Evolutionary conservation across 2,888 invertebrate genomes (phyloP).

Genomic region (Orthosia gracilis): DNA sequence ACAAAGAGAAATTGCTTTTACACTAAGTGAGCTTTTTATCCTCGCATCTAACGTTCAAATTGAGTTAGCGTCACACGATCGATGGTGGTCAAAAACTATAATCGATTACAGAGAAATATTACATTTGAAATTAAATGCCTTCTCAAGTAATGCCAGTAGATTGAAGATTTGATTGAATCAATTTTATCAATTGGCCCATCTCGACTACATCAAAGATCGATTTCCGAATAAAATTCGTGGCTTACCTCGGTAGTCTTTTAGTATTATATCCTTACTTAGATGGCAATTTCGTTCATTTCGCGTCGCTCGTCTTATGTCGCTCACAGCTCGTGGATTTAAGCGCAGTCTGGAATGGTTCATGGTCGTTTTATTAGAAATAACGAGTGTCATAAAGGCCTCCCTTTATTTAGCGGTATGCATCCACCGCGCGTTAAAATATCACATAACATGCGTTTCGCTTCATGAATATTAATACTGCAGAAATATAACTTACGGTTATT

Average conservation of each 20-base stretch:
- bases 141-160: conserved; percentile 4
- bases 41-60: conserved; percentile 46
- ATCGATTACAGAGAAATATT: conserved; percentile 21
- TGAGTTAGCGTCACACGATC: conserved; percentile 41
- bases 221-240: conserved; percentile 40
- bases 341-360: conserved; percentile 37
- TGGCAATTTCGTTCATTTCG: conserved; percentile 32
- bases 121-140: conserved; percentile 29
- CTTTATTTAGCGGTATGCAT: conserved; percentile 62
- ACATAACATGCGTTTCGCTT: conserved; percentile 62
- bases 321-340: conserved; percentile 34
- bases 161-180: conserved; percentile 43
- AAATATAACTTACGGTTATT: conserved; percentile 53
- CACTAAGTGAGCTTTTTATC: conserved; percentile 59
- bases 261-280: conserved; percentile 19
- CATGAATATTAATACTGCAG: conserved; percentile 66
- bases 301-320: conserved; percentile 31
- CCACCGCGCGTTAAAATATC: conserved; percentile 59
- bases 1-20: conserved; percentile 67
- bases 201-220: conserved; percentile 41
- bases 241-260: conserved; percentile 43
- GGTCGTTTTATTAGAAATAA: conserved; percentile 62
- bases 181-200: conserved; percentile 36
- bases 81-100: conserved; percentile 24
- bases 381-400: conserved; percentile 66